Base-by-base conservation (phyloP, 23 tunicate species). In the Halocynthia aurantium region DNA sequence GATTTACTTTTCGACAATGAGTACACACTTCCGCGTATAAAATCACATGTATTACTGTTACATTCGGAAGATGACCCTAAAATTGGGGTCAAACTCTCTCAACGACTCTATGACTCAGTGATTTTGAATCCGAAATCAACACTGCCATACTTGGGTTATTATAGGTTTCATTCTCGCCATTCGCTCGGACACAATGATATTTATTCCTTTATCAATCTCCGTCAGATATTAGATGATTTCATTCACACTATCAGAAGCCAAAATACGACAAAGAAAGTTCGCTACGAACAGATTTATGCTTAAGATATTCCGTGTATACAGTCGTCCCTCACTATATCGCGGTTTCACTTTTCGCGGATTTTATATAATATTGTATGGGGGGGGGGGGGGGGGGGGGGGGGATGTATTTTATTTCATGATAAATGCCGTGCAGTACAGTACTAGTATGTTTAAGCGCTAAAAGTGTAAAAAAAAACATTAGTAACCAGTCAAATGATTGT, bases 31-130 rank as follows among this genome's bases (percentile, higher is more conserved):
- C 81, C 81, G 0, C 20, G 56, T 54, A 7, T 74, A 6, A 13
- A n/a, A 15, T 51, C 64, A 12, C 20, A 74, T 54, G 70, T 92
- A 7, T 12, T 92, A 53, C 77, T 92, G 6, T 40, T 92, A 31
- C 98, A 92, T 67, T 87, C 98, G 18, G 70, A 82, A 73, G 98
- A 92, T 78, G 98, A 92, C 70, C 74, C 63, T 6, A 92, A 82
- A 81, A 82, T 92, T 40, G 76, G 53, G 10, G 73, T 68, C 50
- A 61, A 77, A 21, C 60, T 92, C 15, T 86, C 93, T 10, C 72
- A 75, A 52, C 78, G 79, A 69, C 62, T 92, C 0, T 92, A 65
- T 52, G 71, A 77, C 15, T 57, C 75, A 57, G 17, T 82, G 63
- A 50, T 56, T 8, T 54, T 21, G 8, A 67, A 50, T 67, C 72